Evolutionary conservation across 2,888 invertebrate genomes (phyloP).

Genomic region (Nudaria mundana): DNA sequence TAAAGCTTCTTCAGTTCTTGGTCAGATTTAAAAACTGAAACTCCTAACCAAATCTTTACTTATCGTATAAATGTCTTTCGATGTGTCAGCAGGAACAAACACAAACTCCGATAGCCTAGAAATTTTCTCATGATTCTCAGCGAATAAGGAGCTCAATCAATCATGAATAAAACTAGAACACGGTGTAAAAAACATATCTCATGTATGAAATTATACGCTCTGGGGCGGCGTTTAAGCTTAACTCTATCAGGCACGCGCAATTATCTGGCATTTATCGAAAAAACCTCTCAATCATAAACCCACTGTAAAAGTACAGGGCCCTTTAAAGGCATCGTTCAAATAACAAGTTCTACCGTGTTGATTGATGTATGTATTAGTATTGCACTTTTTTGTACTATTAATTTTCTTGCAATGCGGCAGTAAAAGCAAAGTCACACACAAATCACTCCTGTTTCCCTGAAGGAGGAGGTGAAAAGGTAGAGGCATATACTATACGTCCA

Average conservation of each 20-base stretch:
- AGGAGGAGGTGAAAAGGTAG: too few species aligned
- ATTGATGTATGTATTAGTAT: too few species aligned
- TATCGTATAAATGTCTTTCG: too few species aligned
- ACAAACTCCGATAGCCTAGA: too few species aligned
- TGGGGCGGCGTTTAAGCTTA: slow-evolving; percentile 40
- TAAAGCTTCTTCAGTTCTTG: too few species aligned
- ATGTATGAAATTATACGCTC: slow-evolving; percentile 50
- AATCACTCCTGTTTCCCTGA: too few species aligned
- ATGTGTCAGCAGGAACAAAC: too few species aligned
- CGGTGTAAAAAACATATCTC: slow-evolving; percentile 28
- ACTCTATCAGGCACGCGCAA: slow-evolving; percentile 43
- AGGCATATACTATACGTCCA: too few species aligned
- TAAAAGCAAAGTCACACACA: too few species aligned
- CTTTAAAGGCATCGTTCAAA: slow-evolving; percentile 29
- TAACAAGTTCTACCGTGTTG: slow-evolving; percentile 33
- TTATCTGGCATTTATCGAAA: slow-evolving; percentile 51
- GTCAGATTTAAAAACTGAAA: too few species aligned
- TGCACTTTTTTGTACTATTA: slow-evolving; percentile 29
- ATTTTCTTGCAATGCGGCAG: slow-evolving; percentile 33
- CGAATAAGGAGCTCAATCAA: slow-evolving; percentile 31
- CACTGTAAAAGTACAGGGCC: slow-evolving; percentile 21
- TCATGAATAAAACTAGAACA: slow-evolving; percentile 48
- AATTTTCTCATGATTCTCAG: slow-evolving; percentile 13
- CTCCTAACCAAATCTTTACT: too few species aligned
- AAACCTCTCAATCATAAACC: slow-evolving; percentile 58